Conservation (phyloP, 2,888 invertebrate species). For the Ariolimax columbianus region DNA sequence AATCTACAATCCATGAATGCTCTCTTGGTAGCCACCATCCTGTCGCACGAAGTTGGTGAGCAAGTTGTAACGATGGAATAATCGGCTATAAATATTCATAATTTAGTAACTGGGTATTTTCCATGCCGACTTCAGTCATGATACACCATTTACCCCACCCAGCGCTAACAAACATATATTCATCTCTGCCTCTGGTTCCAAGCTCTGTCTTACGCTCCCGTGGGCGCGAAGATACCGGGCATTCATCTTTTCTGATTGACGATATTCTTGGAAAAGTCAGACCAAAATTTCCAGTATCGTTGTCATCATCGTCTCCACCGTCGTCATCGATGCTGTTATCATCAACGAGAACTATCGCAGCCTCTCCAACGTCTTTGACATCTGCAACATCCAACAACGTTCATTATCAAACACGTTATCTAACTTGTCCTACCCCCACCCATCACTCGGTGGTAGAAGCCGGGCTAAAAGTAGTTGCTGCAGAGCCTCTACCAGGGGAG, state of each 20-base stretch:
- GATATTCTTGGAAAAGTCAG: slow-evolving; percentile 48
- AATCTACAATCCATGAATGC: no score
- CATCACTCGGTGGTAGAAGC: not conserved
- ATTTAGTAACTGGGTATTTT: not conserved
- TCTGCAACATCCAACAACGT: slow-evolving; percentile 13
- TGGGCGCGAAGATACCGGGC: not conserved
- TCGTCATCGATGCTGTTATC: slow-evolving; percentile 9
- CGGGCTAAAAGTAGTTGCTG: not conserved
- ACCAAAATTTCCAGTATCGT: not conserved
- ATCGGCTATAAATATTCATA: not conserved
- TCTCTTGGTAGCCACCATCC: no score
- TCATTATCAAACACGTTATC: not conserved
- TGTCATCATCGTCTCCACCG: slow-evolving; percentile 14
- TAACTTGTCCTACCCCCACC: slow-evolving; percentile 23
- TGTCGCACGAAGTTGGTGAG: no score
- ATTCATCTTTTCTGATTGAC: slow-evolving; percentile 54
- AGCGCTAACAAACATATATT: not conserved
- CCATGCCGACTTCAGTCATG: not conserved
- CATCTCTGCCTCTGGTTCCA: not conserved
- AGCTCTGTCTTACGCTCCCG: not conserved
- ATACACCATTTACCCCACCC: slow-evolving; percentile 31
- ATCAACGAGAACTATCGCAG: not conserved
- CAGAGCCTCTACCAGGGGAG: not conserved
- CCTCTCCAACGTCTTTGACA: not conserved
- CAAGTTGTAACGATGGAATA: no score